Evolutionary conservation across 2,113 vertebrate genomes (phyloP).

Genomic region (Pollimyrus isidori): DNA sequence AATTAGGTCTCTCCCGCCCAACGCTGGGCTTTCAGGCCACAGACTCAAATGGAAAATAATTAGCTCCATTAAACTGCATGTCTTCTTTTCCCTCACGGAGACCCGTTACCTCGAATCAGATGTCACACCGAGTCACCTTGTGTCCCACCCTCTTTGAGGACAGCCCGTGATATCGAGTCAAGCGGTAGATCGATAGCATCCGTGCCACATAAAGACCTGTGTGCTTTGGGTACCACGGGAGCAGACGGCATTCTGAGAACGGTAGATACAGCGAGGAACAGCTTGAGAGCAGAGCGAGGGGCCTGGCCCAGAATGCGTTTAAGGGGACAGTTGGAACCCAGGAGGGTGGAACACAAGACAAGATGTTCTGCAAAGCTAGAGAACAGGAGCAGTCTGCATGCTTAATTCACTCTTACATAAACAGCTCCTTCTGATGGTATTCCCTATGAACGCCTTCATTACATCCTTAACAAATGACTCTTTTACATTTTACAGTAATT

Average conservation of each 20-base stretch:
- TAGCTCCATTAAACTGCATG: not conserved
- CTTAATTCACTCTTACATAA: not conserved
- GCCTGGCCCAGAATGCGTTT: not conserved
- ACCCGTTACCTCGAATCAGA: not conserved
- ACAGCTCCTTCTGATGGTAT: not conserved
- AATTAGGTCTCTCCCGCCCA: not conserved
- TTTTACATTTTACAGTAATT: not conserved
- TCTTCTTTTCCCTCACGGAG: not conserved
- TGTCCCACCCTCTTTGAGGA: not conserved
- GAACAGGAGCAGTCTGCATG: not conserved
- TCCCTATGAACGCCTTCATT: not conserved
- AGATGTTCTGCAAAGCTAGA: not conserved
- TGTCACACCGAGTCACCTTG: not conserved
- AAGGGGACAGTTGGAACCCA: not conserved
- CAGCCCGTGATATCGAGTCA: not conserved
- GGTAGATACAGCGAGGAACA: not conserved
- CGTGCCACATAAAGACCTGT: not conserved
- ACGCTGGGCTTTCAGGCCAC: not conserved
- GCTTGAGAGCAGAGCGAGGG: not conserved
- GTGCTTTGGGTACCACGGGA: not conserved
- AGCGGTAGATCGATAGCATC: not conserved
- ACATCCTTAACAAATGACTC: not conserved
- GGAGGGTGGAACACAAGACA: not conserved
- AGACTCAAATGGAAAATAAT: not conserved
- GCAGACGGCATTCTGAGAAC: not conserved